Evolutionary conservation across 2,113 vertebrate species (phyloP), one percentile per base, ranked within the genome.

Genomic region (Syngnathus floridae): DNA sequence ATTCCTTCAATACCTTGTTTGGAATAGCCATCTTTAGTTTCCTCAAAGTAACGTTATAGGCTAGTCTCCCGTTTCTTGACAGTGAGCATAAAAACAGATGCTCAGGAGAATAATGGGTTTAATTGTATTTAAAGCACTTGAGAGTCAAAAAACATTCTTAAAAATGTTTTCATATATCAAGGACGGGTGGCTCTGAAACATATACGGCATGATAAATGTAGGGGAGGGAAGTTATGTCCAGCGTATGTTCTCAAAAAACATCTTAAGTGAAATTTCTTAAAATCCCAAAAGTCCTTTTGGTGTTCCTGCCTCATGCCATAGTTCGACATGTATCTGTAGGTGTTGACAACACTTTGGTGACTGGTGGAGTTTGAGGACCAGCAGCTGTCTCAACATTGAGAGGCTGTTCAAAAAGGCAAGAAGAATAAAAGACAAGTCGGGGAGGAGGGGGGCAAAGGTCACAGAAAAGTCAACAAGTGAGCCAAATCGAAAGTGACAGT

Each of bases 301-400:
- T 76, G 86, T 88, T 88, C 80, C 77, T 71, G 65, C 68, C 80
- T 73, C 43, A 75, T 72, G 64, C 75, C 79, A 62, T 46, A 45
- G 58, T 4, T 63, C 41, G 62, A 76, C 74, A 69, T 77, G 41
- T 62, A 72, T 73, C 71, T 16, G 48, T 31, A 31, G 4, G 70
- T 71, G 75, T 78, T 83, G 81, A 85, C 81, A 81, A 41, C 11
- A 13, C 40, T 9, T 11, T 12, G 11, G 40, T 41, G 11, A 41
- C 40, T 12, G 59, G 26, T 31, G 26, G 26, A 75, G 49, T 70
- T 43, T 60, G 72, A 77, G 52, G 72, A 78, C 68, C 79, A 74
- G 73, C 89, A 90, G 90, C 90, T 91, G 90, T 90, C 75, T 74
- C 87, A 89, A 88, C 89, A 88, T 65, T 70, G 65, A 78, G 37